Evolutionary conservation across 2,797 vertebrate species (phyloP).

Genomic region (Hemibagrus guttatus): DNA sequence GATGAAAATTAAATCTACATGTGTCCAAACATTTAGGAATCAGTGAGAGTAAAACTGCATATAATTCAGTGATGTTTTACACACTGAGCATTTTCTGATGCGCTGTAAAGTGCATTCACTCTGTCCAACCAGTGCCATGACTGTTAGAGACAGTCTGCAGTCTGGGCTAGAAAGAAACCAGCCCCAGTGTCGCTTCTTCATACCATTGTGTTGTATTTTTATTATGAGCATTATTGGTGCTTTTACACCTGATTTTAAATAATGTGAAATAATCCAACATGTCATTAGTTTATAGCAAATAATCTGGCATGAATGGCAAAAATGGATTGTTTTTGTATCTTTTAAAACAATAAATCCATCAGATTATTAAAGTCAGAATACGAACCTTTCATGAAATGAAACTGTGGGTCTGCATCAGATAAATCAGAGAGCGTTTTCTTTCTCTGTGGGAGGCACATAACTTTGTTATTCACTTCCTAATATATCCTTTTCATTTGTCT

Average conservation of each 20-base stretch:
- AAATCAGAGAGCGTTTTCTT: not conserved
- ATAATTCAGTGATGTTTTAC: not conserved
- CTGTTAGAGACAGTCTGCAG: not conserved
- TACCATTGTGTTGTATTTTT: not conserved
- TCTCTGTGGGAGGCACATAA: not conserved
- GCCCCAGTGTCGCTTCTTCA: too few relatives aligned
- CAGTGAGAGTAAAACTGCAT: not conserved
- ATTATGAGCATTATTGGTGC: not conserved
- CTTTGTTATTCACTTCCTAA: not conserved
- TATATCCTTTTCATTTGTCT: constrained; percentile 6
- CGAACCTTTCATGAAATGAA: not conserved
- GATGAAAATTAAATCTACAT: not conserved
- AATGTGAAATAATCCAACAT: not conserved
- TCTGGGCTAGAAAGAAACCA: not conserved
- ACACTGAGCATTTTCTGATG: not conserved
- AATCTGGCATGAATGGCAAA: not conserved
- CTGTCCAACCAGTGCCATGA: not conserved
- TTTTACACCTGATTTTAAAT: not conserved
- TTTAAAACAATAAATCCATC: not conserved
- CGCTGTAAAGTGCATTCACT: not conserved
- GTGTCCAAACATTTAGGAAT: not conserved
- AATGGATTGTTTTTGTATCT: not conserved
- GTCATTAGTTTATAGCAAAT: not conserved
- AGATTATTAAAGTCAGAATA: not conserved
- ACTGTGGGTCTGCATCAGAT: not conserved